These are phyloP conservation scores for Tipula helvola DNA, from an alignment of 2,888 invertebrate genomes.

Conservation along the genomic window DNA sequence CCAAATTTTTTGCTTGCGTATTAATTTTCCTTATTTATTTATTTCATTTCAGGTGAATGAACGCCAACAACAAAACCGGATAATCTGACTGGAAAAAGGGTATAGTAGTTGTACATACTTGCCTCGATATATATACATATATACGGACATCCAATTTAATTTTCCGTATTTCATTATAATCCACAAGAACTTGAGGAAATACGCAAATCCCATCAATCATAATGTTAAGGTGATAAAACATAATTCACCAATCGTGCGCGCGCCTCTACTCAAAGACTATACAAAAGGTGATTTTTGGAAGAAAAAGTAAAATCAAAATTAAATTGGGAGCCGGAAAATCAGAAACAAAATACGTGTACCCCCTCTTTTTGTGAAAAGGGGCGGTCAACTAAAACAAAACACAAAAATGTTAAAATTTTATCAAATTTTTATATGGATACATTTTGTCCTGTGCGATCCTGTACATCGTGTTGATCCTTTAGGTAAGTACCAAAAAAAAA, in stretches of 20 bases:
- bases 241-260: not conserved
- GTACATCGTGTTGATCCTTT: slow-evolving; percentile 7
- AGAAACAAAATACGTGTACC: not conserved
- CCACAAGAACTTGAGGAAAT: not conserved
- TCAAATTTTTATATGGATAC: not conserved
- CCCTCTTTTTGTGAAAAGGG: not conserved
- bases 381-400: not conserved
- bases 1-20: not conserved
- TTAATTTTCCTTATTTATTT: not conserved
- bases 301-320: not conserved
- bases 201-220: not conserved
- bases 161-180: not conserved
- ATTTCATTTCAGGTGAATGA: not conserved
- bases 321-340: not conserved
- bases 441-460: not conserved
- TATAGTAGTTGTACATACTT: not conserved
- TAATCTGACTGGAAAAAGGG: not conserved
- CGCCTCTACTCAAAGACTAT: not conserved
- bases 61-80: not conserved
- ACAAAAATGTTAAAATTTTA: not conserved
- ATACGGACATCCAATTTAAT: not conserved
- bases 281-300: not conserved
- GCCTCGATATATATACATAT: not conserved
- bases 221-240: not conserved
- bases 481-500: not conserved